A percentile compares a stretch with the other conserved stretches of the same genome.
phyloP scores from a whole-genome alignment of 1,140 invertebrate genomes.

The Goniozus legneri region DNA sequence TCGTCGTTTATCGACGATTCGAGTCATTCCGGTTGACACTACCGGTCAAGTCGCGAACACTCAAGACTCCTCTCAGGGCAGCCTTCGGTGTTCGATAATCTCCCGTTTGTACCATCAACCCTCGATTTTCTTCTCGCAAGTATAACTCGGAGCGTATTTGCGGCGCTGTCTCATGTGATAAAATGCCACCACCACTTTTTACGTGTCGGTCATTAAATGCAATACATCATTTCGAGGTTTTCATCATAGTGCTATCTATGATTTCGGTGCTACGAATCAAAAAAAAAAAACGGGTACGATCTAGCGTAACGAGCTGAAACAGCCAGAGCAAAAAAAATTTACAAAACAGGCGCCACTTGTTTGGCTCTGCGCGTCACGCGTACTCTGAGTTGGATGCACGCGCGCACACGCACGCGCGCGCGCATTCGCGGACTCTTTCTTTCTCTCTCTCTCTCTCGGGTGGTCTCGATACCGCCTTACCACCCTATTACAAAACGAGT shows the following conservation, averaged over 20 bases:
- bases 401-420: conserved; percentile 4
- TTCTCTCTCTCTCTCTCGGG: conserved; percentile 1
- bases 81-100: too few relatives aligned
- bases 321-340: background rate
- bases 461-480: conserved; percentile 11
- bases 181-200: conserved; percentile 44
- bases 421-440: conserved; percentile 6
- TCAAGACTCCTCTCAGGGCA: too few relatives aligned
- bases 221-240: background rate
- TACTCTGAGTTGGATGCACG: conserved; percentile 5
- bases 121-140: too few relatives aligned
- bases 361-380: conserved; percentile 20
- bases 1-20: background rate
- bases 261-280: too few relatives aligned
- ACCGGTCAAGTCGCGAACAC: too few relatives aligned
- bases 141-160: conserved; percentile 18
- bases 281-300: too few relatives aligned
- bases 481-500: conserved; percentile 17
- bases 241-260: too few relatives aligned
- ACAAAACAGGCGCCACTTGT: conserved; percentile 23
- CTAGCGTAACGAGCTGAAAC: too few relatives aligned
- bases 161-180: conserved; percentile 46
- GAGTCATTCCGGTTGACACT: too few relatives aligned
- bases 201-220: conserved; percentile 27
- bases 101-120: too few relatives aligned